phyloP scores from a whole-genome alignment of 2,888 invertebrate species.

The Lasioglossum pauxillum region DNA sequence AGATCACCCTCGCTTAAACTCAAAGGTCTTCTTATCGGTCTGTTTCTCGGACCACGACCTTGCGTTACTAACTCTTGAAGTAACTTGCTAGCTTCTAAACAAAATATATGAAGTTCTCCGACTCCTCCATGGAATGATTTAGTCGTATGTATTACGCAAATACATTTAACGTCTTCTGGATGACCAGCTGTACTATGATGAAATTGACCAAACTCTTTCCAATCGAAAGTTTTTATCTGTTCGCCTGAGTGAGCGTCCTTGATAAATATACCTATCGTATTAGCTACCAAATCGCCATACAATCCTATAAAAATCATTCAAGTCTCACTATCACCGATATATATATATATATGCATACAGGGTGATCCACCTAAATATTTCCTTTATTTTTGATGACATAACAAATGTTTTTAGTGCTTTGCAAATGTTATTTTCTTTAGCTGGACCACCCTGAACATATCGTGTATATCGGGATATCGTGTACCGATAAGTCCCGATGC shows the following conservation, averaged over 20 bases:
- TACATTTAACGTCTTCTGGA: conserved; percentile 86
- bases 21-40: conserved; percentile 74
- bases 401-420: no score
- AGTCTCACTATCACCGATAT: not conserved
- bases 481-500: conserved; percentile 86
- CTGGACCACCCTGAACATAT: no score
- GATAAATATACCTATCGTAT: conserved; percentile 86
- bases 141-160: conserved; percentile 87
- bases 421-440: no score
- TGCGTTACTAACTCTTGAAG: conserved; percentile 84
- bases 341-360: no score
- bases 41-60: conserved; percentile 82
- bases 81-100: conserved; percentile 84
- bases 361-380: no score
- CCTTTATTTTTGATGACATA: no score
- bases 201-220: conserved; percentile 87
- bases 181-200: conserved; percentile 85
- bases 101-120: conserved; percentile 86
- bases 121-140: conserved; percentile 86
- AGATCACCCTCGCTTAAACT: conserved; percentile 86
- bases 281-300: conserved; percentile 87
- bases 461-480: not conserved
- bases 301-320: conserved; percentile 82
- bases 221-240: conserved; percentile 86
- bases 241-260: conserved; percentile 86